These are phyloP conservation scores for Crax fasciolata DNA, from an alignment of 2,797 vertebrate species.

Conservation along the genomic window DNA sequence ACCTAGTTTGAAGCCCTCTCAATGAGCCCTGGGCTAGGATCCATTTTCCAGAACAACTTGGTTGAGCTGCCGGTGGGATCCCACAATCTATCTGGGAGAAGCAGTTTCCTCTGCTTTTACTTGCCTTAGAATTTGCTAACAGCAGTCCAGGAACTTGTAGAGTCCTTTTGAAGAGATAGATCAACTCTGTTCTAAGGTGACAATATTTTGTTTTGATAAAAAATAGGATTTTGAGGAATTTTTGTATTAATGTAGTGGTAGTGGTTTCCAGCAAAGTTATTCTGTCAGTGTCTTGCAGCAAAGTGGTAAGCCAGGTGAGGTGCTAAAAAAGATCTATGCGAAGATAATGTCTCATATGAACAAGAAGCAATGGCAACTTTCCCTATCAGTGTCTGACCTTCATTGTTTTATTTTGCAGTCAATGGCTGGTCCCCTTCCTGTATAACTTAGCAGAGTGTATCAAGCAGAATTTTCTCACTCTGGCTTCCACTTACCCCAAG, in stretches of 20 bases:
- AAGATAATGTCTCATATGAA: background rate
- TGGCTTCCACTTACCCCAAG: background rate
- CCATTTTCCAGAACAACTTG: background rate
- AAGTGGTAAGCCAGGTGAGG: background rate
- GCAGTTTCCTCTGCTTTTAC: background rate
- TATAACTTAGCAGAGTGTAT: background rate
- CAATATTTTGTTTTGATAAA: fast-evolving
- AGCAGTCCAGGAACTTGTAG: fast-evolving
- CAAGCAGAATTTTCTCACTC: background rate
- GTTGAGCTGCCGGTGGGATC: background rate
- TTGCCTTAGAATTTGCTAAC: background rate
- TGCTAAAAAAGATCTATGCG: background rate
- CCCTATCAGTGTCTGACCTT: background rate
- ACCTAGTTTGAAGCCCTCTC: no score
- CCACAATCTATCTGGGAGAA: background rate
- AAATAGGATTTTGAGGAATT: background rate
- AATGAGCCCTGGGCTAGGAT: no score
- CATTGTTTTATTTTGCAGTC: background rate
- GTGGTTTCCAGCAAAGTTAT: background rate
- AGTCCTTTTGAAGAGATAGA: background rate
- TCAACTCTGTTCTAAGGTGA: background rate
- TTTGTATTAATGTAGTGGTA: background rate
- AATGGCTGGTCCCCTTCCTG: background rate
- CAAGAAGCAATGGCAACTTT: background rate
- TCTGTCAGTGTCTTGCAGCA: background rate